Percentiles rank a stretch among this genome's conserved stretches.
Evolutionary conservation across 2,797 vertebrate species (phyloP).

Genomic region (Meriones psammophilus): DNA sequence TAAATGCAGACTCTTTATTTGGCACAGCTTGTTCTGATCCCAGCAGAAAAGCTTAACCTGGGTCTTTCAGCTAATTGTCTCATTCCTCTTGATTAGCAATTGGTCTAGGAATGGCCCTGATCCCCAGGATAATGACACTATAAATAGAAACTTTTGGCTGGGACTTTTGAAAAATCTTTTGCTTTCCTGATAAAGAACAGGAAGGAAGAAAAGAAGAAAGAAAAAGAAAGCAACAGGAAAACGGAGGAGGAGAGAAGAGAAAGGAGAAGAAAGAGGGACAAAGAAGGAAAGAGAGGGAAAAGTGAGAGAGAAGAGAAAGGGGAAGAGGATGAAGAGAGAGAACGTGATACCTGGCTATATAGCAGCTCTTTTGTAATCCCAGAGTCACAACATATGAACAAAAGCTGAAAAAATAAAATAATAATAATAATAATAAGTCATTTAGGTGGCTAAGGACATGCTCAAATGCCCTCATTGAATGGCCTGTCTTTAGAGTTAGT

Average conservation of each 20-base stretch:
- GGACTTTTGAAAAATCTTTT: background rate
- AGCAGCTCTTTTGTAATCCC: conserved; percentile 29
- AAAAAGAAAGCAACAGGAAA: background rate
- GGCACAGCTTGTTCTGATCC: background rate
- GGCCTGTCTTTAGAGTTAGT: background rate
- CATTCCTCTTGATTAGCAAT: background rate
- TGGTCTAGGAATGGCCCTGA: background rate
- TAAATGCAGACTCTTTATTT: conserved; percentile 19
- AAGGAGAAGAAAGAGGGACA: fast-evolving
- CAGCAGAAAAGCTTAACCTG: background rate
- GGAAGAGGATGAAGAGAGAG: no score
- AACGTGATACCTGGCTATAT: background rate
- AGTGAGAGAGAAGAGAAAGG: background rate
- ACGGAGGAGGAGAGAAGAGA: no score
- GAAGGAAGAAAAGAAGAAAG: background rate
- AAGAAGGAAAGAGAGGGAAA: no score
- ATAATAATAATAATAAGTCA: background rate
- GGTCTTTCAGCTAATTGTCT: background rate
- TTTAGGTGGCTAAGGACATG: background rate
- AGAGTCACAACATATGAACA: background rate
- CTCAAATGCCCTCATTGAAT: background rate
- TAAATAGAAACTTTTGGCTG: background rate
- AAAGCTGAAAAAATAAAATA: background rate
- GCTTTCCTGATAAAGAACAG: background rate
- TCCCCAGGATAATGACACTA: background rate